These are phyloP conservation scores for Xenus cinereus DNA, from an alignment of 2,113 vertebrate species.

Conservation along the genomic window DNA sequence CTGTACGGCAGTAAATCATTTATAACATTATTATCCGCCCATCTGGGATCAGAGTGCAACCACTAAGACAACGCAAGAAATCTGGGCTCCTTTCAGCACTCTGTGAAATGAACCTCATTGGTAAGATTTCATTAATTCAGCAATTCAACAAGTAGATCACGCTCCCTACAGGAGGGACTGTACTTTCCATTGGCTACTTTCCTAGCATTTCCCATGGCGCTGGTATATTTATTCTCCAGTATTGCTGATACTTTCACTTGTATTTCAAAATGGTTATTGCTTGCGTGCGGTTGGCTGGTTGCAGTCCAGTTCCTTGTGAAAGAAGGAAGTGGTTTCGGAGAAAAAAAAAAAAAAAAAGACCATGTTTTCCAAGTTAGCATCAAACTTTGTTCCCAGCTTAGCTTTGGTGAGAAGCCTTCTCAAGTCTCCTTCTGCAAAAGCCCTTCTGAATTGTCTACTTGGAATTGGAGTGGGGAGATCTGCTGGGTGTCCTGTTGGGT, in stretches of 20 bases:
- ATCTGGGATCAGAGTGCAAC: conserved; percentile 18
- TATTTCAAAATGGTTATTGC: neutral
- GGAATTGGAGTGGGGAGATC: neutral
- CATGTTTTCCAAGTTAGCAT: neutral
- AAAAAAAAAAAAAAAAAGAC: neutral
- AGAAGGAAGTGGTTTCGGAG: neutral
- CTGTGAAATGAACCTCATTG: neutral
- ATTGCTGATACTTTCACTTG: neutral
- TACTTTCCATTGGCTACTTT: neutral
- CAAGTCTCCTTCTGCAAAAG: neutral
- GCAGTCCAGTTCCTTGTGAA: neutral
- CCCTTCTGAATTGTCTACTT: neutral
- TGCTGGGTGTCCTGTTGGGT: neutral
- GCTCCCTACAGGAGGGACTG: neutral
- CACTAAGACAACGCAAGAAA: neutral
- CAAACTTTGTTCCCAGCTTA: neutral
- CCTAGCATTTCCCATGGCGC: neutral
- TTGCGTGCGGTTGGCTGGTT: neutral
- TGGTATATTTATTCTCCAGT: neutral
- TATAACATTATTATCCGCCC: neutral
- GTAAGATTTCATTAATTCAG: neutral
- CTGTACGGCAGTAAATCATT: conserved; percentile 25
- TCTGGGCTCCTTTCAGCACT: conserved; percentile 12
- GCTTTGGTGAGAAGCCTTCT: neutral
- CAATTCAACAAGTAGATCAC: neutral